Conservation (phyloP, 2,797 vertebrate species). For the Oreochromis mossambicus region DNA sequence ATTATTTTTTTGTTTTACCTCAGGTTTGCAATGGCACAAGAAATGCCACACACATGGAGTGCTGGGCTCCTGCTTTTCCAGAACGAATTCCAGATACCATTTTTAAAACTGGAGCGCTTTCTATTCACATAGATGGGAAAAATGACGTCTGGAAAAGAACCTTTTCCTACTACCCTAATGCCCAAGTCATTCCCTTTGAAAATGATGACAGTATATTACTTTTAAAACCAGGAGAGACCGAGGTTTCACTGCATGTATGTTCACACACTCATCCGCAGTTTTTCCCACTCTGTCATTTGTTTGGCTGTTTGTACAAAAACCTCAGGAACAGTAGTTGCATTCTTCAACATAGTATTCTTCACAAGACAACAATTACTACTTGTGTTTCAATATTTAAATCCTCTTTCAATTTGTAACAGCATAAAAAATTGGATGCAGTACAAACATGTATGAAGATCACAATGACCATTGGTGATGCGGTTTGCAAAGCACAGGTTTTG, state of each 20-base stretch:
- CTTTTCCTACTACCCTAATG: conserved; percentile 77
- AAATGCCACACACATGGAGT: conserved; percentile 71
- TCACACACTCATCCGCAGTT: not conserved
- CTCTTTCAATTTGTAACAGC: conserved; percentile 67
- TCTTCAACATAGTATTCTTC: not conserved
- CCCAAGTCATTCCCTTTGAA: conserved; percentile 71
- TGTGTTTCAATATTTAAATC: not conserved
- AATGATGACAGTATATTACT: conserved; percentile 56
- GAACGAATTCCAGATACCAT: conserved; percentile 59
- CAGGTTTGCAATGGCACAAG: conserved; percentile 73
- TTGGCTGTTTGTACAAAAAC: not conserved
- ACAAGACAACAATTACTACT: not conserved
- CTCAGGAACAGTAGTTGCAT: not conserved
- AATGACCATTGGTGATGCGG: conserved; percentile 81
- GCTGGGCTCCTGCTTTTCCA: conserved; percentile 76
- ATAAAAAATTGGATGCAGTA: conserved; percentile 79
- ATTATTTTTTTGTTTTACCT: not conserved
- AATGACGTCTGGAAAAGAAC: conserved; percentile 36
- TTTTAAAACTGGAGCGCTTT: conserved; percentile 72
- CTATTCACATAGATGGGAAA: conserved; percentile 78
- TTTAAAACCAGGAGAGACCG: conserved; percentile 78
- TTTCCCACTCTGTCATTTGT: not conserved
- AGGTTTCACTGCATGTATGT: conserved; percentile 85
- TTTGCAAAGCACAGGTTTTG: conserved; percentile 81
- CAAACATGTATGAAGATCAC: conserved; percentile 82